Conservation (phyloP, 2,888 invertebrate genomes). For the Chloromyia formosa region DNA sequence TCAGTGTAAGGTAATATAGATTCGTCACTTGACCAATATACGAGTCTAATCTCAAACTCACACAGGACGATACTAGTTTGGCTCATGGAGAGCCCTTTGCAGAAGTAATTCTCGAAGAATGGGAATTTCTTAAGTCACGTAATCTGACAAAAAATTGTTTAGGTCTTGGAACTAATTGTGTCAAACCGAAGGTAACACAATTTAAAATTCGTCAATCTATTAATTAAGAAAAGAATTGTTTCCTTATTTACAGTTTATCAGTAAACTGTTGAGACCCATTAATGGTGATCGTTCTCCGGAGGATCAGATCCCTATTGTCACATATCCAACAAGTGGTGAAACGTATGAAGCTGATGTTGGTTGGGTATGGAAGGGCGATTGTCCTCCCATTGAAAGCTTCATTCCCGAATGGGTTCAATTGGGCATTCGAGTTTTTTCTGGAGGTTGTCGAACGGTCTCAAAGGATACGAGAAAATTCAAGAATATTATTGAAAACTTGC, state of each 20-base stretch:
- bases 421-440: constrained; percentile 87
- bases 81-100: constrained; percentile 84
- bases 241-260: neutral
- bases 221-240: too few relatives aligned
- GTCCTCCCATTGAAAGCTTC: constrained; percentile 75
- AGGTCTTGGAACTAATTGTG: constrained; percentile 91
- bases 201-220: too few relatives aligned
- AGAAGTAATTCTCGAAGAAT: constrained; percentile 76
- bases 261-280: constrained; percentile 69
- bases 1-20: constrained; percentile 85
- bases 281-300: constrained; percentile 63
- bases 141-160: constrained; percentile 73
- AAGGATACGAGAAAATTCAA: constrained; percentile 80
- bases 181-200: constrained; percentile 67
- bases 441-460: constrained; percentile 89
- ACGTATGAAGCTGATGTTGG: constrained; percentile 58
- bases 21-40: too few relatives aligned
- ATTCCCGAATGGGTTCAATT: constrained; percentile 82
- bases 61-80: constrained; percentile 69
- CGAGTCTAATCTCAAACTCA: neutral
- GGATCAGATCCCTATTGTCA: constrained; percentile 76
- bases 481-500: constrained; percentile 58
- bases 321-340: constrained; percentile 90
- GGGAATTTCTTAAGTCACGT: constrained; percentile 68
- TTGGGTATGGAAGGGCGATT: constrained; percentile 77